Conservation (phyloP, 1,140 invertebrate species). For the Rhyzopertha dominica region DNA sequence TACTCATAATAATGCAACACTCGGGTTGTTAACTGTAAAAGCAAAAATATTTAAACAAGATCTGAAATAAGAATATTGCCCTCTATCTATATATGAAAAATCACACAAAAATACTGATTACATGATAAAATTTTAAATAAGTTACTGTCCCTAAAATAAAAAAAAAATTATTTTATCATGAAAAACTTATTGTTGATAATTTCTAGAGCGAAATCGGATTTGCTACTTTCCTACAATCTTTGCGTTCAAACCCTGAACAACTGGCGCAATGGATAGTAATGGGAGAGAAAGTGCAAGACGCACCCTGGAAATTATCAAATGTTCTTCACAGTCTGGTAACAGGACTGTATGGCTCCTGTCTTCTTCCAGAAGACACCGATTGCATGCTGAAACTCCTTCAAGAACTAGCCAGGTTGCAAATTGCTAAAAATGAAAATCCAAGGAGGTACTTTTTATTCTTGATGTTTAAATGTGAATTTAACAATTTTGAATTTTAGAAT, state of each 20-base stretch:
- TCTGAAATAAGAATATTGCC: too few relatives aligned
- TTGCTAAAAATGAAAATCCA: conserved; percentile 77
- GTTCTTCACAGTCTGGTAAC: conserved; percentile 69
- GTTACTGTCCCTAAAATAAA: conserved; percentile 26
- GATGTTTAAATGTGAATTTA: conserved; percentile 8
- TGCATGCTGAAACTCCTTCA: conserved; percentile 71
- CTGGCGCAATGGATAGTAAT: conserved; percentile 73
- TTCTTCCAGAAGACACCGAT: conserved; percentile 76
- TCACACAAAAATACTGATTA: conserved; percentile 4
- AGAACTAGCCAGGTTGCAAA: conserved; percentile 78
- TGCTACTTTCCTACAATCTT: conserved; percentile 71
- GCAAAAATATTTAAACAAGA: too few relatives aligned
- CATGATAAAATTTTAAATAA: background rate
- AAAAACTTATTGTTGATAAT: conserved; percentile 23
- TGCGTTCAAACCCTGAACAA: conserved; percentile 75
- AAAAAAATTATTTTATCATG: conserved; percentile 17
- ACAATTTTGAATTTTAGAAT: conserved; percentile 50
- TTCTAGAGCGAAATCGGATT: conserved; percentile 67
- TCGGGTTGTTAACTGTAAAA: too few relatives aligned
- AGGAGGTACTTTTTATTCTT: conserved; percentile 51
- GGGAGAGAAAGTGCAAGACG: conserved; percentile 60
- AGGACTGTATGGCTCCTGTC: conserved; percentile 78
- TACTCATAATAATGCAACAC: too few relatives aligned
- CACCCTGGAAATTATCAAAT: conserved; percentile 58
- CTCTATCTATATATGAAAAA: conserved; percentile 3